Percentiles rank a stretch among this genome's conserved stretches.
Conservation (phyloP, 2,797 vertebrate genomes). For the Darevskia nairensis region DNA sequence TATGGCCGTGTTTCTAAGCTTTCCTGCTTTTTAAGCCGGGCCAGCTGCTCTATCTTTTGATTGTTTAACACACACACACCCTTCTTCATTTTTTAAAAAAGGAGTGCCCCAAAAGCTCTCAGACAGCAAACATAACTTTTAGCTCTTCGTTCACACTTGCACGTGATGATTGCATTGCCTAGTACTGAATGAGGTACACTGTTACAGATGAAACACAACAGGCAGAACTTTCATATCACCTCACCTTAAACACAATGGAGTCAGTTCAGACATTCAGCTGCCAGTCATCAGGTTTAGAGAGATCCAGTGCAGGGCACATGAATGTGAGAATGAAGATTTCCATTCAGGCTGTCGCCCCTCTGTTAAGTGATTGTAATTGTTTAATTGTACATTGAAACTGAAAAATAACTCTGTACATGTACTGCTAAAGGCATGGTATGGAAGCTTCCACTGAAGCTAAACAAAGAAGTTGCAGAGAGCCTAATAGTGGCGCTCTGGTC, state of each 20-base stretch:
- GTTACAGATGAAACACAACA: background rate
- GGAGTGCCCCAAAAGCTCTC: no score
- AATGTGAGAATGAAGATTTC: background rate
- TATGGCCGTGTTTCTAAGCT: background rate
- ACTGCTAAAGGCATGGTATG: no score
- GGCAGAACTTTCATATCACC: background rate
- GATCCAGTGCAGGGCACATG: background rate
- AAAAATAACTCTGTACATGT: no score
- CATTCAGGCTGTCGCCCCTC: background rate
- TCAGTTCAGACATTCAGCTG: background rate
- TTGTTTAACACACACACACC: background rate
- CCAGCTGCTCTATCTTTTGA: background rate
- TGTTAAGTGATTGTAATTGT: no score
- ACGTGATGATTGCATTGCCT: background rate
- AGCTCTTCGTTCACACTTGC: background rate
- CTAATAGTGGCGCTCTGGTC: no score
- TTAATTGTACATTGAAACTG: no score
- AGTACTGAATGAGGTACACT: background rate
- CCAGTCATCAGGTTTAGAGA: background rate
- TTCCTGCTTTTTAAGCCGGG: slow-evolving; percentile 51
- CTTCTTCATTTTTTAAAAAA: no score
- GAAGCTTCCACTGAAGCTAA: no score
- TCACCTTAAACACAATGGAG: background rate
- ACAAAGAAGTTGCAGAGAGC: no score
- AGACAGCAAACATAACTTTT: no score